Evolutionary conservation across 2,888 invertebrate genomes (phyloP), one percentile per base, ranked within the genome.

Genomic region (Nomada lathburiana): DNA sequence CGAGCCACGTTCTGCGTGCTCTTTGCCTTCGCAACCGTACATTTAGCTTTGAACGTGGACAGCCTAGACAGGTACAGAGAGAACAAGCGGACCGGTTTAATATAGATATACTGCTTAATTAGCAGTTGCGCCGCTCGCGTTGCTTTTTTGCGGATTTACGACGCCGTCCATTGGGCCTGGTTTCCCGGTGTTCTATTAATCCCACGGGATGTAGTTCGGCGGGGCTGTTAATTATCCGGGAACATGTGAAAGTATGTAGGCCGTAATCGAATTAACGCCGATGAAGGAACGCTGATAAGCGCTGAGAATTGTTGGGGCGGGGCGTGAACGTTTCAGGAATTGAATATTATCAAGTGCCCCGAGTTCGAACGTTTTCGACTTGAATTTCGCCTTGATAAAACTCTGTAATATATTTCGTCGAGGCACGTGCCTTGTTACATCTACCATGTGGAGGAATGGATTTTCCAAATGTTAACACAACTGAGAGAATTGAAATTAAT

Each of bases 91-190:
- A 78, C 82, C 78, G 73, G 78, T 84, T 84, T 84, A 82, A 84
- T 84, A 84, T 82, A 82, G 82, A 84, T 74, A 82, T 82, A 83
- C 78, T 75, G 82, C 78, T 76, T 84, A 84, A 84, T 84, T 84
- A 79, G 76, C 65, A 73, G 83, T 73, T 69, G 62, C 63, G 72
- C 72, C 52, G 72, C 36, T 78, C 69, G 63, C 59, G 57, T 60
- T 47, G 62, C 65, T 82, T 76, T 77, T 83, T 63, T 52, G 60
- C 67, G 74, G 63, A 63, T 73, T 71, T 53, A 62, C 74, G 64
- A 60, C 44, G 69, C 63, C 63, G 44, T 57, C n/a, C 55, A 29
- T 36, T 52, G 52, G 71, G 57, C 68, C 69, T 59, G 53, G 52
- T 63, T 65, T 53, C 68, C 57, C 11, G 68, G 29, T 55, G 77